Evolutionary conservation across 1,140 invertebrate genomes (phyloP).

Genomic region (Mycetomoellerius zeteki): DNA sequence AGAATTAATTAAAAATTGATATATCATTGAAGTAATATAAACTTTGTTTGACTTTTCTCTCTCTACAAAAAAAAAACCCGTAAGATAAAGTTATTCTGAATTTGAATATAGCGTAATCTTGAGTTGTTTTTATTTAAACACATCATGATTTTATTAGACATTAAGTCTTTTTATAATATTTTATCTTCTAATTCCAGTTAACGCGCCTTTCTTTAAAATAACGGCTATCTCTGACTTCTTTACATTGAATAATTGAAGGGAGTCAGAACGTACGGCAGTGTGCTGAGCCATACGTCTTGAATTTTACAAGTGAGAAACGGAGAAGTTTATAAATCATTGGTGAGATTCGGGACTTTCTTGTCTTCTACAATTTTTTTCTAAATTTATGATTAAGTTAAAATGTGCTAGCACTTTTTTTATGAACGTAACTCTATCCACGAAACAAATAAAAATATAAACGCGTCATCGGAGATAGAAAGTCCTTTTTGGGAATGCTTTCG

Average conservation of each 20-base stretch:
- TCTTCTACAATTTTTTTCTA: background rate
- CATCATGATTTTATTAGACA: background rate
- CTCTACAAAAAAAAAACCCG: background rate
- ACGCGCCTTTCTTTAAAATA: background rate
- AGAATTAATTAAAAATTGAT: background rate
- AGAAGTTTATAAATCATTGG: background rate
- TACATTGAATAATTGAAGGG: conserved; percentile 23
- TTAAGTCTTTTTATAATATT: background rate
- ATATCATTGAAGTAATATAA: background rate
- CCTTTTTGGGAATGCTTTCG: conserved; percentile 10
- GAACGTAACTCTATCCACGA: background rate
- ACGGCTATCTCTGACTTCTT: background rate
- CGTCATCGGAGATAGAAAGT: background rate
- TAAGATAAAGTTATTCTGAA: background rate
- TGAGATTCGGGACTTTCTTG: background rate
- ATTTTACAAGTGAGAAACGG: conserved; percentile 9
- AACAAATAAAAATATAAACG: background rate
- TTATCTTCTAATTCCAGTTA: background rate
- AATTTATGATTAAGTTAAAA: background rate
- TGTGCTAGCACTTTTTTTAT: too few species aligned
- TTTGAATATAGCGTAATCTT: background rate
- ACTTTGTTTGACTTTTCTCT: background rate
- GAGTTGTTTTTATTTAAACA: background rate
- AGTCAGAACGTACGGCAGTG: background rate
- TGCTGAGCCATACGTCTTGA: background rate